Conservation (phyloP, 2,113 vertebrate species). For the Tragelaphus scriptus region DNA sequence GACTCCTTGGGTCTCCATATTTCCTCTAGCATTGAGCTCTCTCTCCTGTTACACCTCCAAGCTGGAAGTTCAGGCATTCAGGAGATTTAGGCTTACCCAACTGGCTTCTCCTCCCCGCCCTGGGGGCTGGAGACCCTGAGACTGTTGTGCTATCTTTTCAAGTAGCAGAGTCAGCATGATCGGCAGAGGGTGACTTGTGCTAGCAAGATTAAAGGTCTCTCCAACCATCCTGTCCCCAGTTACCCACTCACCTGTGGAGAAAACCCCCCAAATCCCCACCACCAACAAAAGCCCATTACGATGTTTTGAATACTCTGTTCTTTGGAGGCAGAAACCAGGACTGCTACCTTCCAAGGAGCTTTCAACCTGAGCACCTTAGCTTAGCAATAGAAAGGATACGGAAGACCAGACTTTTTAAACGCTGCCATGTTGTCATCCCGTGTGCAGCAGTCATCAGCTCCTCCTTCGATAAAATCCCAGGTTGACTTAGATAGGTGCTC, state of each 20-base stretch:
- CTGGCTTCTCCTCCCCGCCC: background rate
- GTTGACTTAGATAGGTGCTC: conserved; percentile 87
- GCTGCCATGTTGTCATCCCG: conserved; percentile 90
- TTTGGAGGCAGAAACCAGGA: background rate
- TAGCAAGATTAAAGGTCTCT: background rate
- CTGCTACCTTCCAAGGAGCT: background rate
- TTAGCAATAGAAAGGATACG: background rate
- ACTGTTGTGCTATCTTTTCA: background rate
- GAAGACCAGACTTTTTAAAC: conserved; percentile 85
- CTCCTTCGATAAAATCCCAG: conserved; percentile 93
- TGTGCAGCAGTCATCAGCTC: conserved; percentile 90
- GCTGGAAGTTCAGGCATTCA: background rate
- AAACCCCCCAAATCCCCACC: background rate
- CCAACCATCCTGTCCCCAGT: background rate
- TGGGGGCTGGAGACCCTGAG: background rate
- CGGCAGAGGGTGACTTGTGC: background rate
- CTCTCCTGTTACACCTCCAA: background rate
- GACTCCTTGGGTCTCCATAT: background rate
- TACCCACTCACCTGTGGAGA: rapidly evolving
- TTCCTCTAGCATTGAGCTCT: background rate
- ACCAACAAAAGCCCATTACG: background rate
- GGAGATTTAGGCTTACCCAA: background rate
- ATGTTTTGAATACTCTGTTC: background rate
- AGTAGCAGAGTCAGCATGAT: background rate
- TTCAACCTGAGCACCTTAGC: background rate